phyloP scores from a whole-genome alignment of 2,797 vertebrate genomes.

The Fistularia tabacaria region DNA sequence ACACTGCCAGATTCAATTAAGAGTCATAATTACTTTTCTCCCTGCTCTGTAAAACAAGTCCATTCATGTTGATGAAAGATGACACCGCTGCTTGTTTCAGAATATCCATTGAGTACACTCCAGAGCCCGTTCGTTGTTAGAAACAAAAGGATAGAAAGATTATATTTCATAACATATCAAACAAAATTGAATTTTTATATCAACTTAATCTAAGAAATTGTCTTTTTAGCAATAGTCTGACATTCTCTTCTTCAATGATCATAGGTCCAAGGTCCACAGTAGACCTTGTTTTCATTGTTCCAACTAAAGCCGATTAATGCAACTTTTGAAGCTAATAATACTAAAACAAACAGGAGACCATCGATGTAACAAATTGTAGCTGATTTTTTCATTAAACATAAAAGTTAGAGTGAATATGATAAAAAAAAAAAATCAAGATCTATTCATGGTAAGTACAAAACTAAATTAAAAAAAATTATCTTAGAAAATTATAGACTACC shows the following conservation, averaged over 20 bases:
- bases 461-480: too few species aligned
- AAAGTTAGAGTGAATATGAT: too few species aligned
- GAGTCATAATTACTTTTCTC: constrained; percentile 64
- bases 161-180: too few species aligned
- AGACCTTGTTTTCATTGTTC: too few species aligned
- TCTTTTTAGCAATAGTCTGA: background rate
- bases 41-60: constrained; percentile 50
- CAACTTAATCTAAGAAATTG: background rate
- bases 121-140: constrained; percentile 31
- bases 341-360: too few species aligned
- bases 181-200: background rate
- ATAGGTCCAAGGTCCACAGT: background rate
- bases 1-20: constrained; percentile 66
- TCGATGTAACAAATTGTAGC: too few species aligned
- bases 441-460: too few species aligned
- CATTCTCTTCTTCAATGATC: background rate
- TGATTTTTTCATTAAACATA: too few species aligned
- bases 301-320: too few species aligned
- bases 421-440: too few species aligned
- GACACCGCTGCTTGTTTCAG: constrained; percentile 49
- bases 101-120: constrained; percentile 49
- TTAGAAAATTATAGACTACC: too few species aligned
- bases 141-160: background rate
- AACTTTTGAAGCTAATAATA: too few species aligned
- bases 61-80: constrained; percentile 58